These are phyloP conservation scores for Phaonia tiefii DNA, from an alignment of 2,888 invertebrate genomes.

Conservation along the genomic window DNA sequence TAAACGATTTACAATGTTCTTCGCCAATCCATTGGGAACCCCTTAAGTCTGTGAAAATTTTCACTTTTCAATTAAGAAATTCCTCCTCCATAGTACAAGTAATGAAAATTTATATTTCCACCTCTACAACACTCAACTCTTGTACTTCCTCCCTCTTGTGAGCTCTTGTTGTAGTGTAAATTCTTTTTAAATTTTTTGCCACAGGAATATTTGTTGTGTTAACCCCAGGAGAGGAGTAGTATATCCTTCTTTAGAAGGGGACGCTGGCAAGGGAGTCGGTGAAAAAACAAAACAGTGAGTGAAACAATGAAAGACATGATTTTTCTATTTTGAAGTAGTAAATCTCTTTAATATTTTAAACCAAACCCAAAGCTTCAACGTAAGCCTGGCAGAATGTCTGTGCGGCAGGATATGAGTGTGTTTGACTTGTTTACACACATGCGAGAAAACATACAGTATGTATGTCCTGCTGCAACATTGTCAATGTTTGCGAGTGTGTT, in stretches of 20 bases:
- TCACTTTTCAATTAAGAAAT: conserved; percentile 19
- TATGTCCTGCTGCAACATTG: background rate
- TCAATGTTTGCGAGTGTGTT: background rate
- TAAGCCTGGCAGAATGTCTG: conserved; percentile 3
- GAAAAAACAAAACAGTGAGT: too few species aligned
- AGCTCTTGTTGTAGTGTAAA: conserved; percentile 1
- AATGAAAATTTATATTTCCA: conserved; percentile 36
- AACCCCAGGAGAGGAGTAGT: background rate
- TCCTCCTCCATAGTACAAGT: background rate
- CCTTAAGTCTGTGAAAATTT: background rate
- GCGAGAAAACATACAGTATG: conserved; percentile 2
- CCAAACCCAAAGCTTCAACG: conserved; percentile 34
- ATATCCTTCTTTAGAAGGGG: too few species aligned
- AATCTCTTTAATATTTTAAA: conserved; percentile 51
- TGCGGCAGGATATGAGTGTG: conserved; percentile 13
- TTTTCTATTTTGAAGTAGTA: conserved; percentile 38
- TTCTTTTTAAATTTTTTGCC: conserved; percentile 34
- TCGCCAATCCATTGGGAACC: too few species aligned
- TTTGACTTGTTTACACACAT: conserved; percentile 28
- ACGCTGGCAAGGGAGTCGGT: too few species aligned
- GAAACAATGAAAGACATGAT: conserved; percentile 39
- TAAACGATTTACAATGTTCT: too few species aligned
- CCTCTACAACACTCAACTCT: background rate
- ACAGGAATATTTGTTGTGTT: conserved; percentile 1
- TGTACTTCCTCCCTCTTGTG: background rate